Evolutionary conservation across 23 tunicate genomes (phyloP), one percentile per base, ranked within the genome.

Genomic region (Clavelina lepadiformis): DNA sequence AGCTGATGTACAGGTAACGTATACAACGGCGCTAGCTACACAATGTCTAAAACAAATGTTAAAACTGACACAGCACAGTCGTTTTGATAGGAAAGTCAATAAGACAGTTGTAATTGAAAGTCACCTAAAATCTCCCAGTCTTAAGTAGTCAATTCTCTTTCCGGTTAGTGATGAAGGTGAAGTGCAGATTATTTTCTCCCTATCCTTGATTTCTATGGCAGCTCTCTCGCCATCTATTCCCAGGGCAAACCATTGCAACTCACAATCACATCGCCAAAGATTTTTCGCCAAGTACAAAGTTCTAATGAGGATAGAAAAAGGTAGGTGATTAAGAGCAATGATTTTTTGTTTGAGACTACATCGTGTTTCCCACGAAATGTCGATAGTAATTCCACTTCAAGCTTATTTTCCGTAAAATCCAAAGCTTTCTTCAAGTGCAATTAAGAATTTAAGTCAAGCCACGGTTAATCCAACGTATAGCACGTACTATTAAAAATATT

Each of bases 251-350:
- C 73, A 65, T 55, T 84, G 64, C 73, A 76, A 53, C 0, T 69
- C 68, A 37, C 93, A 84, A 27, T 52, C 93, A 46, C 93, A 84
- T 0, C 33, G 62, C 93, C 93, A 84, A 2, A 83, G 93, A 35
- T 84, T 84, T 26, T 55, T 69, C 7, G 76, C 66, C 38, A 84
- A 37, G 45, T 62, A 76, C 51, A 84, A 61, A 38, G 61, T 44
- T 24, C 85, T 79, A 32, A 8, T n/a, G 49, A 71, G 41, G 21
- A 29, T 13, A 13, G 15, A 13, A 19, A 11, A n/a, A 54, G 19
- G 20, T 19, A 46, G 20, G 19, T 46, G 51, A 46, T 46, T n/a
- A 46, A 19, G 19, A n/a, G n/a, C n/a, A n/a, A n/a, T n/a, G n/a
- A n/a, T n/a, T n/a, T n/a, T n/a, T n/a, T n/a, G n/a, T n/a, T n/a